Evolutionary conservation across 2,797 vertebrate species (phyloP), one percentile per base, ranked within the genome.

Genomic region (Lophotriccus pileatus): DNA sequence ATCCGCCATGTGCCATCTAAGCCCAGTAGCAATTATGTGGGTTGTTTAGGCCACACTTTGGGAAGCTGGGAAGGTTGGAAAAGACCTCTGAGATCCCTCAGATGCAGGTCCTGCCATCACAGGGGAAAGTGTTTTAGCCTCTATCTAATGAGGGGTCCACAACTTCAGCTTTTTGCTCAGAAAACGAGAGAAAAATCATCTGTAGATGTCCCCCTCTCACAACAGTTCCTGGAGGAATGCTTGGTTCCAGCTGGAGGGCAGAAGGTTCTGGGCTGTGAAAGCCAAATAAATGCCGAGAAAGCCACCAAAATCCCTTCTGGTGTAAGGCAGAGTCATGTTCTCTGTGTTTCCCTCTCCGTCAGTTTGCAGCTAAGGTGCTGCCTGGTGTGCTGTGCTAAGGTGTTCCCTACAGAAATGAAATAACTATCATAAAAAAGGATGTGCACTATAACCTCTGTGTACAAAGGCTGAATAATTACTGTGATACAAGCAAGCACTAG

Each of bases 11-110:
- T 56, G 50, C 69, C 32, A 34, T 64, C 41, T 59, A 41, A 86
- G 46, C 56, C 46, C 49, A 73, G 36, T 36, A 49, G 93, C 47
- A 92, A 58, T 94, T 91, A 69, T 34, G 70, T 89, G 89, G 70
- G 59, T 43, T 41, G 49, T 53, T 66, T 7, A 68, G 49, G 66
- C 62, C 44, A 15, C 1, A 1, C 52, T 93, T 80, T 1, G 6
- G 46, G 78, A 80, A 58, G 39, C 43, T 81, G 34, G 53, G 49
- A 27, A 36, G 14, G 46, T 46, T 72, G 44, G 37, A 41, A 59
- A 72, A 53, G 15, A 53, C 22, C 46, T 70, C 28, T 34, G 1
- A 34, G 30, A 22, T 44, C 22, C 34, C 4, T 66, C 8, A 9
- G 34, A 32, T 64, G 8, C 39, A 41, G 50, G 14, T 14, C 3